Conservation (phyloP, 2,888 invertebrate genomes). For the Drosophila siamana region DNA sequence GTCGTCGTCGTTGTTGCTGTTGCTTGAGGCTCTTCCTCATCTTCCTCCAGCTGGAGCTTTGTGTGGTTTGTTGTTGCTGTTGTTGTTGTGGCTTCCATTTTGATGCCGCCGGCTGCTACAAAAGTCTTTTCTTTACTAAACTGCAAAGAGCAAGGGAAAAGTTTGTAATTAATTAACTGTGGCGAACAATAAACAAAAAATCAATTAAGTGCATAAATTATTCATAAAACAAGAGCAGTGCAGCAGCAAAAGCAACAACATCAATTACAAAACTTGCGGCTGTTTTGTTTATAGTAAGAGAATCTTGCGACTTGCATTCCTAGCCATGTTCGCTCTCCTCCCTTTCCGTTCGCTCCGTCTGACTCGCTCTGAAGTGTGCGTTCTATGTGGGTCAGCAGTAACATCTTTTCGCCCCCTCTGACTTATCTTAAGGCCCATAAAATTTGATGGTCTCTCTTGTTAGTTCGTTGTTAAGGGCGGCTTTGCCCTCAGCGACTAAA, state of each 20-base stretch:
- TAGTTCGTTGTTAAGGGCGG: constrained; percentile 35
- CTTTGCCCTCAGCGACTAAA: constrained; percentile 43
- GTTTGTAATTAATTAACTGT: constrained; percentile 72
- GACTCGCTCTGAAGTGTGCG: background rate
- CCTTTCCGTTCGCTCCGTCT: constrained; percentile 6
- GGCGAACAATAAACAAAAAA: constrained; percentile 74
- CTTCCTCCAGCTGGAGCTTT: constrained; percentile 62
- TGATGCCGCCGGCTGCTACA: constrained; percentile 19
- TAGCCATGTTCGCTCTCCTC: constrained; percentile 29
- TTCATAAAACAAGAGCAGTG: constrained; percentile 59
- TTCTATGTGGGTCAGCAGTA: constrained; percentile 60
- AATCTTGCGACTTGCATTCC: constrained; percentile 51
- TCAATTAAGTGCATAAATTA: constrained; percentile 77
- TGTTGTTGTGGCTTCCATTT: constrained; percentile 61
- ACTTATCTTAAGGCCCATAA: constrained; percentile 44
- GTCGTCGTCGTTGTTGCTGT: constrained; percentile 33
- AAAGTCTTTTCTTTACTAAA: constrained; percentile 40
- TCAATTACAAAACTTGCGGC: constrained; percentile 55
- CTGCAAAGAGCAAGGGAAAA: constrained; percentile 46
- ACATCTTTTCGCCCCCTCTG: constrained; percentile 45
- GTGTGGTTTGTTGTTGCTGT: constrained; percentile 58
- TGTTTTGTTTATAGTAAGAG: constrained; percentile 62
- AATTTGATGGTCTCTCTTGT: constrained; percentile 53
- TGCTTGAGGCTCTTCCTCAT: constrained; percentile 31
- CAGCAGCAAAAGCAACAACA: constrained; percentile 25